Conservation (phyloP, 2,888 invertebrate species). For the Drosophila koepferae region DNA sequence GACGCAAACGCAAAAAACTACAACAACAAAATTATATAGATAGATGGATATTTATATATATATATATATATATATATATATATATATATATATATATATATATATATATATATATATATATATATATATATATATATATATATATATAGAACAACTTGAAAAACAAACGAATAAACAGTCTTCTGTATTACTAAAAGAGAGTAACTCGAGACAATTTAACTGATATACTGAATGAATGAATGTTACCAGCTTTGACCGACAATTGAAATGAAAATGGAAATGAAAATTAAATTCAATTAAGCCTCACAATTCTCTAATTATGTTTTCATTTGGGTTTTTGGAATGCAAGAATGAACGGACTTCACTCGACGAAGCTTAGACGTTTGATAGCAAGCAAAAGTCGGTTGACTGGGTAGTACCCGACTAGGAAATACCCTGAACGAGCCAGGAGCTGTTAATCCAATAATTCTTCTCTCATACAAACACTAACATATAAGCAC, state of each 20-base stretch:
- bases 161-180: neutral
- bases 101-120: neutral
- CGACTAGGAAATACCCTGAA: neutral
- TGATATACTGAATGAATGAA: neutral
- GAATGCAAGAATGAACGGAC: neutral
- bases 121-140: neutral
- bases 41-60: neutral
- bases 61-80: neutral
- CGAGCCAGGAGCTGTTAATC: neutral
- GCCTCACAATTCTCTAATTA: neutral
- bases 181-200: neutral
- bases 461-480: neutral
- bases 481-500: too few relatives aligned
- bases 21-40: constrained; percentile 19
- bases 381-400: neutral
- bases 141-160: neutral
- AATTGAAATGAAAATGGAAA: neutral
- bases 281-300: constrained; percentile 3
- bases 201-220: neutral
- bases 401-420: neutral
- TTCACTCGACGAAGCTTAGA: neutral
- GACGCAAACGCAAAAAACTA: constrained; percentile 18
- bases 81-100: neutral
- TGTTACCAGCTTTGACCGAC: neutral
- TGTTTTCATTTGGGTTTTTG: neutral